Conservation (phyloP, 2,797 vertebrate genomes). For the Lophotriccus pileatus region DNA sequence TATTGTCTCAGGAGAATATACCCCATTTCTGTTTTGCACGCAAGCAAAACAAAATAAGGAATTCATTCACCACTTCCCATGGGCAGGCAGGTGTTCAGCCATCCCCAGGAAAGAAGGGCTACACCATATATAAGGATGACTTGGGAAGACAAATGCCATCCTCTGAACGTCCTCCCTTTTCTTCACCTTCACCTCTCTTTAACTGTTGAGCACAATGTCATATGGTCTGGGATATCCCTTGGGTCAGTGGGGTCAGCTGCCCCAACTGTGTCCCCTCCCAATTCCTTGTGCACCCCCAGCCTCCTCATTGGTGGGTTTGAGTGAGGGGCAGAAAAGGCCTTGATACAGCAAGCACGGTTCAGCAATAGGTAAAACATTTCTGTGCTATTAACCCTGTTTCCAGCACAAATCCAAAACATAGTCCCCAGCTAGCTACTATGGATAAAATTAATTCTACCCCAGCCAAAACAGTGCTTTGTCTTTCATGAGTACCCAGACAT, state of each 20-base stretch:
- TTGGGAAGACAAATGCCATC: neutral
- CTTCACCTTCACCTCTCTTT: neutral
- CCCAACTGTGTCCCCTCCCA: neutral
- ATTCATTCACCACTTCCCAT: neutral
- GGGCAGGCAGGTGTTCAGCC: neutral
- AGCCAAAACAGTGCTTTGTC: neutral
- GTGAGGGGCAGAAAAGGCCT: neutral
- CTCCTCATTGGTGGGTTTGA: too few species aligned
- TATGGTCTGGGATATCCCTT: neutral
- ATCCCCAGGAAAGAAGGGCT: neutral
- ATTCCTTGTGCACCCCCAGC: neutral
- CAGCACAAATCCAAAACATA: neutral
- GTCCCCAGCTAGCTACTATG: neutral
- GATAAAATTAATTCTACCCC: neutral
- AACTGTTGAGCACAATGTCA: neutral
- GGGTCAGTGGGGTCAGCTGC: neutral
- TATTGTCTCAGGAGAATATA: too few species aligned
- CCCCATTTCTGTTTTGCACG: too few species aligned
- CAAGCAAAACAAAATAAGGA: neutral
- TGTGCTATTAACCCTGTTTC: neutral
- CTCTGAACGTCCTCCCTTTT: neutral
- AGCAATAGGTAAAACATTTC: neutral
- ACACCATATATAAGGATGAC: neutral
- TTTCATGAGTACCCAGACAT: neutral
- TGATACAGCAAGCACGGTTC: neutral